Base-by-base conservation (phyloP, 1,140 invertebrate species). In the Medauroidea extradentata region DNA sequence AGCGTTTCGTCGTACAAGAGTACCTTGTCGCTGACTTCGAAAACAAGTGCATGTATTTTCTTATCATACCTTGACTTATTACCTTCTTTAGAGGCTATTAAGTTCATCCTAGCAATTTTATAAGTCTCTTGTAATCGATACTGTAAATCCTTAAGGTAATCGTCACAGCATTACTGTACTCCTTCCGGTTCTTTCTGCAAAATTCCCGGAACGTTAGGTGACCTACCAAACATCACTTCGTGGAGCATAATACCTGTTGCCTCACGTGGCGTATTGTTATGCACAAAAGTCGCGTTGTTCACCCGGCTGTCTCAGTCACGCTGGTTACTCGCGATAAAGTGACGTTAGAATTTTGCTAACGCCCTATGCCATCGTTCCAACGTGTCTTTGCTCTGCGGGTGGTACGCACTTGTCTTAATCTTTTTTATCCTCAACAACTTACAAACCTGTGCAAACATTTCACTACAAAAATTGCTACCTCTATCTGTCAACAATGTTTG, bases 271-370 rank as follows among this genome's bases (percentile, higher is more conserved):
- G 66, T 62, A 0, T 65, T 65, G 57, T 74, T 73, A 46, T 69
- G 69, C 0, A 60, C 60, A 64, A 70, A 34, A 11, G 29, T 34
- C 11, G 29, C 29, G 11, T 34, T 34, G 29, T 34, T 34, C 11
- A 34, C 7, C 23, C 57, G 69, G 11, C 66, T 39, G 24, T 72
- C 62, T 73, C 74, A 78, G 60, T 73, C 63, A 11, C 52, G 56
- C 8, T 68, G 59, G 8, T 56, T 44, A 16, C 29, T 13, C 8
- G 53, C 48, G 75, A 55, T 65, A 59, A 57, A 63, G 66, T 21
- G 29, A 11, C 29, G 29, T 34, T 7, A 11, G 11, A 34, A 34
- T 34, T 34, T 11, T 11, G 29, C 29, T 11, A 34, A 7, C 11
- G 29, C 52, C 44, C n/a, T n/a, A 52, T 72, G 66, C 0, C 60